phyloP scores from a whole-genome alignment of 1,140 invertebrate species.

The Laupala kohalensis region DNA sequence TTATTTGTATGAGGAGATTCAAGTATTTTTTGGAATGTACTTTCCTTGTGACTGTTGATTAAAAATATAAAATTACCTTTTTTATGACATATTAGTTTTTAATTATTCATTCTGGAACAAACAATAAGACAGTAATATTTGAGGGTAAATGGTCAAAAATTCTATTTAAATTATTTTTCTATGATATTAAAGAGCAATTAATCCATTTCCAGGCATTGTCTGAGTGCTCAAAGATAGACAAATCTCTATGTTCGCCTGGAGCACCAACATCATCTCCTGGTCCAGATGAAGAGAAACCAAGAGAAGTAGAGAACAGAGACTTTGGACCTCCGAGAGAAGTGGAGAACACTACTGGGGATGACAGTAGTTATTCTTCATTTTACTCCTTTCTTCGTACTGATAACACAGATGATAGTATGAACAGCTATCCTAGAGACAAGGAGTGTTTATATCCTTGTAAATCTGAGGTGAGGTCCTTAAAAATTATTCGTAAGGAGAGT shows the following conservation, averaged over 20 bases:
- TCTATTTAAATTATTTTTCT: too few species aligned
- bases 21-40: too few species aligned
- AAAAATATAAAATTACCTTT: too few species aligned
- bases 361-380: slow-evolving; percentile 31
- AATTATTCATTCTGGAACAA: too few species aligned
- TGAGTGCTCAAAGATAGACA: slow-evolving; percentile 40
- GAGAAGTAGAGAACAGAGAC: not conserved
- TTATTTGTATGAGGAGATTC: too few species aligned
- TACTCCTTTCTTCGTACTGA: slow-evolving; percentile 30
- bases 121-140: too few species aligned
- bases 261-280: not conserved
- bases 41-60: too few species aligned
- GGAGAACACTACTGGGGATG: slow-evolving; percentile 19
- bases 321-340: not conserved
- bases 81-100: too few species aligned
- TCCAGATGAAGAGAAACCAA: slow-evolving; percentile 3
- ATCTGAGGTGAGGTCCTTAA: not conserved
- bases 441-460: not conserved
- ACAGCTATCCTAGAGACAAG: slow-evolving; percentile 13
- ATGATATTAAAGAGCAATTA: too few species aligned
- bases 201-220: slow-evolving; percentile 26
- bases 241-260: slow-evolving; percentile 17
- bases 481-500: too few species aligned
- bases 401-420: slow-evolving; percentile 20
- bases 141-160: too few species aligned